These are phyloP conservation scores for Phalanger gymnotis DNA, from an alignment of 2,797 vertebrate species.

Conservation along the genomic window DNA sequence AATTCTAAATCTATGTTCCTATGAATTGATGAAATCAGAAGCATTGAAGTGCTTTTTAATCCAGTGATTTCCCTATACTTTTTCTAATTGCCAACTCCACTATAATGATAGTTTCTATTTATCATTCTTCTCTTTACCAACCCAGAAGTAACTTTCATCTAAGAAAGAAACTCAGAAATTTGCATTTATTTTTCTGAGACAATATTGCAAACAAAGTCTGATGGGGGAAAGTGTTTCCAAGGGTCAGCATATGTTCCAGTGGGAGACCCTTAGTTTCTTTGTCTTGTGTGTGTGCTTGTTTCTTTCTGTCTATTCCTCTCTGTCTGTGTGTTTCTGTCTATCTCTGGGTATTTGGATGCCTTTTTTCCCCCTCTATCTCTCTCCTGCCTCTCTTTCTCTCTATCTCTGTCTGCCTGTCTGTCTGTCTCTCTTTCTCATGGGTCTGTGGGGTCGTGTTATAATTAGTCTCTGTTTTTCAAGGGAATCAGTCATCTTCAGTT, in stretches of 20 bases:
- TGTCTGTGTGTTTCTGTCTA: not conserved
- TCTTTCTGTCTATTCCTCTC: not conserved
- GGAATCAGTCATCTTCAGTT: conserved; percentile 1
- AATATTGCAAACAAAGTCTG: not conserved
- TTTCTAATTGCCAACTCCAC: not conserved
- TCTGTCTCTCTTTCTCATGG: not conserved
- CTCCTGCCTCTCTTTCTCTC: too few relatives aligned
- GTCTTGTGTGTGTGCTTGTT: not conserved
- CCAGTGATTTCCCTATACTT: not conserved
- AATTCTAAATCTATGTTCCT: not conserved
- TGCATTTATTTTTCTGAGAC: not conserved
- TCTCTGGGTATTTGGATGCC: not conserved
- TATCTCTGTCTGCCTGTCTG: not conserved
- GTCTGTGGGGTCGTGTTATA: not conserved
- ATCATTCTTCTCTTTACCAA: not conserved
- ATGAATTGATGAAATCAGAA: not conserved
- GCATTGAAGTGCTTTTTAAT: not conserved
- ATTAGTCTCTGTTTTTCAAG: not conserved
- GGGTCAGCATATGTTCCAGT: not conserved
- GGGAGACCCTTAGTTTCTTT: not conserved
- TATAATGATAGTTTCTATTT: not conserved
- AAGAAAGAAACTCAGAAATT: not conserved
- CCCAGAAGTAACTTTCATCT: not conserved
- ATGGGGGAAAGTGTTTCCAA: not conserved
- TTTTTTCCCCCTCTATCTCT: not conserved